phyloP scores from a whole-genome alignment of 2,113 vertebrate species.

The Mustelus asterias region DNA sequence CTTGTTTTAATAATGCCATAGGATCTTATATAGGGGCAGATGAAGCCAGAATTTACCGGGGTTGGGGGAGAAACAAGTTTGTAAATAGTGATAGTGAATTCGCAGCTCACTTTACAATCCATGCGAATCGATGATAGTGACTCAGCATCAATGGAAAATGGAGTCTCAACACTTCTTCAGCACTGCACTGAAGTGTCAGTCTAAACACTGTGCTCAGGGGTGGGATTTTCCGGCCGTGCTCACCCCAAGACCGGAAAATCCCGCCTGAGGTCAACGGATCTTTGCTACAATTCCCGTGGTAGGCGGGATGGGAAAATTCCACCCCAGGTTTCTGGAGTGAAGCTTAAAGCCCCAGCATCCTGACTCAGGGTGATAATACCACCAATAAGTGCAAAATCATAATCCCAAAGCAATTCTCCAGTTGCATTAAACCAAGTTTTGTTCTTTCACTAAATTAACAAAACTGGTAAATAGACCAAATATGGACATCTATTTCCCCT shows the following conservation, averaged over 20 bases:
- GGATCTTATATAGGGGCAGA: not conserved
- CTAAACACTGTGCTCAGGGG: not conserved
- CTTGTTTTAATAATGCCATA: not conserved
- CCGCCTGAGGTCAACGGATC: too few relatives aligned
- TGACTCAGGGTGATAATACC: not conserved
- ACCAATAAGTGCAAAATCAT: not conserved
- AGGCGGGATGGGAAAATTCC: too few relatives aligned
- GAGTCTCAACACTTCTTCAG: not conserved
- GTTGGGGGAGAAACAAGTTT: not conserved
- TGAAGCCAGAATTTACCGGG: not conserved
- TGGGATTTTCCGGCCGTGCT: too few relatives aligned
- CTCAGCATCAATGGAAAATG: too few relatives aligned
- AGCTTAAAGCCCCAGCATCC: not conserved
- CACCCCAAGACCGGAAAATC: too few relatives aligned
- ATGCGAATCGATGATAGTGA: too few relatives aligned
- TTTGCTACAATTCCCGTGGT: too few relatives aligned
- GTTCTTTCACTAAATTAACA: not conserved
- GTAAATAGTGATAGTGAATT: not conserved
- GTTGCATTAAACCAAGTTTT: not conserved
- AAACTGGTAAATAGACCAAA: not conserved
- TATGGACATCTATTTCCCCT: not conserved
- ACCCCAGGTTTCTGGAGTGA: not conserved
- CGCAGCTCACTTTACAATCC: not conserved
- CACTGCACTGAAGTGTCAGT: not conserved
- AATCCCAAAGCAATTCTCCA: not conserved